A percentile compares a stretch with the other conserved stretches of the same genome.
phyloP scores from a whole-genome alignment of 2,797 vertebrate species.

The Orientallactaga sibirica region DNA sequence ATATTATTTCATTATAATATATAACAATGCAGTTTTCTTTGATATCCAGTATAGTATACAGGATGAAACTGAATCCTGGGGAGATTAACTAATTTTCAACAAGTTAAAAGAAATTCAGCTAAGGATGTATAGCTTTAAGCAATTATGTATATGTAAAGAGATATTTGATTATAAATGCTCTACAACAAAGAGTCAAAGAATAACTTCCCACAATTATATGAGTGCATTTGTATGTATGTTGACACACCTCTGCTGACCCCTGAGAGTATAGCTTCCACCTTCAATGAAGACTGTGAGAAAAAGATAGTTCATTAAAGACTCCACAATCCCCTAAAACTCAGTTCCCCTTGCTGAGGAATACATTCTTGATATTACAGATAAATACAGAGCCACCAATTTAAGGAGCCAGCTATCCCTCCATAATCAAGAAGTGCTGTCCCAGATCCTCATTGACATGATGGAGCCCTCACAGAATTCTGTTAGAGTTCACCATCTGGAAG shows the following conservation, averaged over 20 bases:
- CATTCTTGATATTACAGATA: not conserved
- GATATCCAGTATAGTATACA: not conserved
- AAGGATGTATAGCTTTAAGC: not conserved
- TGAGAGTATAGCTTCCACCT: not conserved
- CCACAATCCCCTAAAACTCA: not conserved
- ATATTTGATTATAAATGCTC: not conserved
- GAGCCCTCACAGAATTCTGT: not conserved
- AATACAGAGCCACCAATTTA: not conserved
- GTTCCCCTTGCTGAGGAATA: not conserved
- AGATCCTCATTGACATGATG: not conserved
- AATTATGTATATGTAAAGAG: not conserved
- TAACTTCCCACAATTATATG: not conserved
- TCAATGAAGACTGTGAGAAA: not conserved
- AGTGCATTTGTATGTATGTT: not conserved
- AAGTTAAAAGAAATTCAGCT: not conserved
- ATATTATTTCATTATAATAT: not conserved
- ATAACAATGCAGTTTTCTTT: not conserved
- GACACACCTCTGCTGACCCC: not conserved
- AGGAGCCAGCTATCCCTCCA: not conserved
- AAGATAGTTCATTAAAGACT: not conserved
- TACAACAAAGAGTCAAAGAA: not conserved
- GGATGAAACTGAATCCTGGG: not conserved
- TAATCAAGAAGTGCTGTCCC: not conserved
- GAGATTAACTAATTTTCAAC: constrained; percentile 3
- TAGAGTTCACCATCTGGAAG: not conserved